A percentile compares a stretch with the other conserved stretches of the same genome.
Evolutionary conservation across 2,888 invertebrate genomes (phyloP).

Genomic region (Zaprionus bogoriensis): DNA sequence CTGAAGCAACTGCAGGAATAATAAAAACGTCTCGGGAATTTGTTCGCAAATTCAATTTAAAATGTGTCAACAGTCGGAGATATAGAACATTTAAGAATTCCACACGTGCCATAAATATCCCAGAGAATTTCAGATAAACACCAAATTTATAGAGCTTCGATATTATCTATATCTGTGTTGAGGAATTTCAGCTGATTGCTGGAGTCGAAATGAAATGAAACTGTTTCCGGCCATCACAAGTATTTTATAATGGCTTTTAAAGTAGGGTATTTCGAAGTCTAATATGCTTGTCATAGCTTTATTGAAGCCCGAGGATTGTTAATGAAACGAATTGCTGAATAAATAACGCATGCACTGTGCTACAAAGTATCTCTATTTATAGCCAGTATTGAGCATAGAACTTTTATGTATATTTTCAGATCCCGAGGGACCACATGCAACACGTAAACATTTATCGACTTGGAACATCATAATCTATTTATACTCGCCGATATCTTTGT

Average conservation of each 20-base stretch:
- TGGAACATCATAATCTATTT: background rate
- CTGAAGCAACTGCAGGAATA: conserved; percentile 6
- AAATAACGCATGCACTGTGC: conserved; percentile 26
- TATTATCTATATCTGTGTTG: background rate
- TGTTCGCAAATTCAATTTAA: conserved; percentile 22
- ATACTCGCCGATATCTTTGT: background rate
- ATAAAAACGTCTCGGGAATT: conserved; percentile 4
- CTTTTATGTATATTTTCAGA: background rate
- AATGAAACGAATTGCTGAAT: conserved; percentile 21
- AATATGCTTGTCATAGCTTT: too few relatives aligned
- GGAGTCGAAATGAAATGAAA: too few relatives aligned
- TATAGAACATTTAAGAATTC: background rate
- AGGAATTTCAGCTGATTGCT: too few relatives aligned
- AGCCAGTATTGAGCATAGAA: background rate
- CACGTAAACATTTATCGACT: background rate
- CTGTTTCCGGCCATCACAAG: too few relatives aligned
- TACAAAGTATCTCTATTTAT: conserved; percentile 5
- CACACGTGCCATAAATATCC: background rate
- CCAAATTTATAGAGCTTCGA: background rate
- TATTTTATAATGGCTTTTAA: too few relatives aligned
- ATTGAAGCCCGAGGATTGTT: conserved; percentile 7
- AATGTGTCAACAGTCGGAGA: conserved; percentile 31
- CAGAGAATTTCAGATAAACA: background rate
- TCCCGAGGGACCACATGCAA: background rate
- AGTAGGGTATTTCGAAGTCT: background rate